These are phyloP conservation scores for Globodera ellingtonae DNA, from an alignment of 1,140 invertebrate genomes.

Conservation along the genomic window DNA sequence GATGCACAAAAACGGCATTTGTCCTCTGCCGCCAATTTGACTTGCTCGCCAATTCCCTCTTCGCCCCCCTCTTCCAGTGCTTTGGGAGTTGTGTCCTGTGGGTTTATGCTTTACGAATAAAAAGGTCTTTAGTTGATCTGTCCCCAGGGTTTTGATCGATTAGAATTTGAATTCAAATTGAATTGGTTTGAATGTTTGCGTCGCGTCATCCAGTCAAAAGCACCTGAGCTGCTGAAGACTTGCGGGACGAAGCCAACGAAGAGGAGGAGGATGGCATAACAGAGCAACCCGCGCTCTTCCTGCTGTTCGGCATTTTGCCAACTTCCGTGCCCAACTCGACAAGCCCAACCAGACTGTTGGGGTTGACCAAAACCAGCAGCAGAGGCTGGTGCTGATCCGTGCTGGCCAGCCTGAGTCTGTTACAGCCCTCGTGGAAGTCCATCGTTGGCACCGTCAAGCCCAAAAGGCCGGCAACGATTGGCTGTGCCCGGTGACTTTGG, in stretches of 20 bases:
- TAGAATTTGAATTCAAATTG: too few species aligned
- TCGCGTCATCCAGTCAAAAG: too few species aligned
- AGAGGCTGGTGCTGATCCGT: constrained; percentile 74
- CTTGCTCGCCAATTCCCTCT: neutral
- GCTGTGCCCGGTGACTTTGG: constrained; percentile 58
- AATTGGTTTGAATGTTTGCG: too few species aligned
- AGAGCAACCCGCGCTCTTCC: too few species aligned
- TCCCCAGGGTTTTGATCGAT: neutral
- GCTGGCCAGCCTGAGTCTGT: constrained; percentile 51
- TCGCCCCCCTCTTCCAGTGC: neutral
- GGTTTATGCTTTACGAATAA: too few species aligned
- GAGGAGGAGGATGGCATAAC: too few species aligned
- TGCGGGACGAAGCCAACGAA: too few species aligned
- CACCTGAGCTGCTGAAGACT: too few species aligned
- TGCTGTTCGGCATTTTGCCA: constrained; percentile 60
- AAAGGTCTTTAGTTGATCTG: too few species aligned
- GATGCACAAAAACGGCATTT: constrained; percentile 86
- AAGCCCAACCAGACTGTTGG: constrained; percentile 85
- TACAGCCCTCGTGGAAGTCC: constrained; percentile 64
- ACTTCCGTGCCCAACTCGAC: constrained; percentile 85
- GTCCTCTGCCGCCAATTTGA: neutral
- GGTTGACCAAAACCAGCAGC: constrained; percentile 84
- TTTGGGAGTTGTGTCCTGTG: neutral
- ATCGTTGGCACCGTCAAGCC: constrained; percentile 38
- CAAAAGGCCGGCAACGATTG: constrained; percentile 39